A percentile compares a stretch with the other conserved stretches of the same genome.
phyloP scores from a whole-genome alignment of 2,797 vertebrate species.

The Nasua narica region DNA sequence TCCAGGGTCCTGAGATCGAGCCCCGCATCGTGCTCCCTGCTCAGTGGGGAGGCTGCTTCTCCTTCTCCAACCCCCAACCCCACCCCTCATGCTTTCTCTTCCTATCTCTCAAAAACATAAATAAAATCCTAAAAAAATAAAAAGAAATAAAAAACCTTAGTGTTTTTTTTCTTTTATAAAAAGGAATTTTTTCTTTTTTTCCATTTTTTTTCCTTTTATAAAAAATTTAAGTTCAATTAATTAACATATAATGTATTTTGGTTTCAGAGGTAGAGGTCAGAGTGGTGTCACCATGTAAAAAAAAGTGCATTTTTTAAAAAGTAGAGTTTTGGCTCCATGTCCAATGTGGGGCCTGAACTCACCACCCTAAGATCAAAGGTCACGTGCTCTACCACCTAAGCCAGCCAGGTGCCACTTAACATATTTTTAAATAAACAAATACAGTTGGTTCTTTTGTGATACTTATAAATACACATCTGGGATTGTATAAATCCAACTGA shows the following conservation, averaged over 20 bases:
- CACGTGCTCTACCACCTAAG: background rate
- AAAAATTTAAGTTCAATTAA: background rate
- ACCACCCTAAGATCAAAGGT: background rate
- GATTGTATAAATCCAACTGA: background rate
- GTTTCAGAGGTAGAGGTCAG: background rate
- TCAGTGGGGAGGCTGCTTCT: background rate
- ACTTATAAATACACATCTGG: background rate
- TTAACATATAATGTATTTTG: background rate
- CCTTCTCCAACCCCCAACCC: fast-evolving
- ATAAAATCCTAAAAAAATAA: background rate
- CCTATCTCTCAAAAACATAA: background rate
- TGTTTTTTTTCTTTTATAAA: background rate
- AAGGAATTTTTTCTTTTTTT: too few relatives aligned
- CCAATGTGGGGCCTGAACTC: background rate
- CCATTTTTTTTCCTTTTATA: background rate
- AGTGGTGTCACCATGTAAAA: background rate
- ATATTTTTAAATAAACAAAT: background rate
- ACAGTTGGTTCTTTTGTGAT: background rate
- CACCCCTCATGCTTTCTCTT: background rate
- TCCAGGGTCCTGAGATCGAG: background rate
- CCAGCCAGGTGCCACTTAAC: background rate
- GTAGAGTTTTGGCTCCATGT: background rate
- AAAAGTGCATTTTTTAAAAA: background rate
- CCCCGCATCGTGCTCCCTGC: background rate
- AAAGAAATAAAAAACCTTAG: background rate